Base-by-base conservation (phyloP, 2,888 invertebrate species). In the Dinocampus coccinellae region DNA sequence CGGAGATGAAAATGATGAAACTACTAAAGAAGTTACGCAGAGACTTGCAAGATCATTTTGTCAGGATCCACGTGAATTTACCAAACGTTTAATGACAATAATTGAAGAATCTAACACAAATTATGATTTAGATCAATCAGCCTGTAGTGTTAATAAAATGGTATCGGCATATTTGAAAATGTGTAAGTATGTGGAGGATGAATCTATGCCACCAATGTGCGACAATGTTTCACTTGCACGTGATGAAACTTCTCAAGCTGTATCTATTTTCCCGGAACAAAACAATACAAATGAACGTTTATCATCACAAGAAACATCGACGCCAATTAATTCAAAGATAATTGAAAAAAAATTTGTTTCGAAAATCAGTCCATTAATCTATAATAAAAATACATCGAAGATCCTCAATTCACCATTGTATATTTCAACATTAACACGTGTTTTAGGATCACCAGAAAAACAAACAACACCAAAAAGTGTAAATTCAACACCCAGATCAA, bases 161-260 rank as follows among this genome's bases (percentile, higher is more conserved):
- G 82, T 81, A n/a, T 77, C 75, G 29, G 83, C 85, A 70, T 83
- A 85, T 70, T 70, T 78, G 0, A 84, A 83, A 73, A 76, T 84
- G 36, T 84, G 83, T 60, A 83, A 85, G 71, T 82, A 78, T 52
- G 84, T 86, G 34, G 82, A 83, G 52, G 85, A 87, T 73, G 85
- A 86, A 71, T 82, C 85, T 3, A 77, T 81, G 78, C 86, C 77
- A 39, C 81, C 83, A 1, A 53, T 75, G 24, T 53, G 64, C n/a
- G 36, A 58, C n/a, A 16, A n/a, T 4, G 10, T 33, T 16, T 47
- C 16, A 13, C 16, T 4, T 20, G n/a, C 4, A 16, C 47, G 7
- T 47, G 7, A 16, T 47, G 47, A 47, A 20, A 4, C 47, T 16
- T 16, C 16, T 7, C 47, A 16, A n/a, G 16, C 16, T 1, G 16